Base-by-base conservation (phyloP, 2,797 vertebrate species). In the Enteromius mattozi region DNA sequence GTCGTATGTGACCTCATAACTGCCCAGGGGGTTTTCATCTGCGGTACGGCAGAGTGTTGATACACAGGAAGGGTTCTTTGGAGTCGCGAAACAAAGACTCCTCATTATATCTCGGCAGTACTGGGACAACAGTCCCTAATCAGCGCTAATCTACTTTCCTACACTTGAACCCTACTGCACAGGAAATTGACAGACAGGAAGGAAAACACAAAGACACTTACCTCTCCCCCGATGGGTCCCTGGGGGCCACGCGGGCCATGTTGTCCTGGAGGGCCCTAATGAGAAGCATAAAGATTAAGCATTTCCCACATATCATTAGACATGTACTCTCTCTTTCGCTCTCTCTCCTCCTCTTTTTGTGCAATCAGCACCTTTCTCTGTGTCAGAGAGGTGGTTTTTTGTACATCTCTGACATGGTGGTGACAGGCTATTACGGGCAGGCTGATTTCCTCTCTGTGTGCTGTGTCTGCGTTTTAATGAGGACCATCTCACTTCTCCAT, bases 221-320 rank as follows among this genome's bases (percentile, higher is more conserved):
- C 97, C 95, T 97, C 96, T 65, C 94, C 94, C 78, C 97, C 97
- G 4, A 85, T 94, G 49, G 96, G 86, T 54, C 98, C 98, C 61
- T 93, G 95, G 6, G 96, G 95, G 4, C 98, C 97, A 72, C 94
- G 92, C 49, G 97, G 97, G 10, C 98, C 98, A 14, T 92, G 95
- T 40, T 95, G 95, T 88, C 97, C 97, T 7, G 96, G 96, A 33
- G 96, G 97, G 19, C 98, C 97, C 97, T 99, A 91, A 35, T 47
- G 85, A 91, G 85, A 92, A 49, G 91, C 47, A 91, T 88, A 76
- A 85, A 89, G 87, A 79, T 61, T 83, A 72, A 87, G 59, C 82
- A 8, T 80, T 61, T 65, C 21, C 33, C 45, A 81, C 59, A 75
- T 72, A 72, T 59, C 80, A 49, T 71, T 56, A 74, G 35, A 71